Evolutionary conservation across 2,113 vertebrate genomes (phyloP).

Genomic region (Calcarius ornatus): DNA sequence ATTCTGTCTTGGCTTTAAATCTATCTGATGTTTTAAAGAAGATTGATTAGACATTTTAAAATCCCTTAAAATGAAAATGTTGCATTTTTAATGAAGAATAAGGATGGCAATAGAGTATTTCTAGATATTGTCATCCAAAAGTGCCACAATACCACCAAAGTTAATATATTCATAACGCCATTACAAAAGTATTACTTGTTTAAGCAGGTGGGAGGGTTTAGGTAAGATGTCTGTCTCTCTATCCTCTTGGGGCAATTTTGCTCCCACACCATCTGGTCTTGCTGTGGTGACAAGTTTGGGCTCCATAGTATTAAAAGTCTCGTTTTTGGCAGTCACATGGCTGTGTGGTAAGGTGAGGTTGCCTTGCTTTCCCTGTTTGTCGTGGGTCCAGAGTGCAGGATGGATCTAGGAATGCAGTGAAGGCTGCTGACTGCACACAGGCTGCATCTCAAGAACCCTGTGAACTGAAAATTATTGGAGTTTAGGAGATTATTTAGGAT

Average conservation of each 20-base stretch:
- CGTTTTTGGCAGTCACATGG: background rate
- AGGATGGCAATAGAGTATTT: background rate
- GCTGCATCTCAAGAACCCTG: background rate
- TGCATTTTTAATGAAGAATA: constrained; percentile 50
- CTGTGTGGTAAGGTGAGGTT: background rate
- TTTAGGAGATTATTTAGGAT: background rate
- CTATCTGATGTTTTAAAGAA: background rate
- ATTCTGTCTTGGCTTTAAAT: background rate
- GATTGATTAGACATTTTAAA: constrained; percentile 42
- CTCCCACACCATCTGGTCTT: background rate
- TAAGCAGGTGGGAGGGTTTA: background rate
- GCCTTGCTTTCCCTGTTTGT: background rate
- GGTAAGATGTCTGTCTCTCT: background rate
- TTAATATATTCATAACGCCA: background rate
- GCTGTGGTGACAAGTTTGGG: background rate
- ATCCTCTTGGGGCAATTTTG: background rate
- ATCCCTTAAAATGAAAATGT: constrained; percentile 25
- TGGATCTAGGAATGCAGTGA: background rate
- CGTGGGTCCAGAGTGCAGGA: background rate
- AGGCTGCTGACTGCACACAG: background rate
- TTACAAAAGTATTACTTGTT: background rate
- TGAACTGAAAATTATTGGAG: background rate
- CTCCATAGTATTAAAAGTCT: background rate
- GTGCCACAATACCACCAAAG: background rate
- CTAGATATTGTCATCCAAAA: constrained; percentile 1